Conservation (phyloP, 2,888 invertebrate species). For the Rotaria sp. region DNA sequence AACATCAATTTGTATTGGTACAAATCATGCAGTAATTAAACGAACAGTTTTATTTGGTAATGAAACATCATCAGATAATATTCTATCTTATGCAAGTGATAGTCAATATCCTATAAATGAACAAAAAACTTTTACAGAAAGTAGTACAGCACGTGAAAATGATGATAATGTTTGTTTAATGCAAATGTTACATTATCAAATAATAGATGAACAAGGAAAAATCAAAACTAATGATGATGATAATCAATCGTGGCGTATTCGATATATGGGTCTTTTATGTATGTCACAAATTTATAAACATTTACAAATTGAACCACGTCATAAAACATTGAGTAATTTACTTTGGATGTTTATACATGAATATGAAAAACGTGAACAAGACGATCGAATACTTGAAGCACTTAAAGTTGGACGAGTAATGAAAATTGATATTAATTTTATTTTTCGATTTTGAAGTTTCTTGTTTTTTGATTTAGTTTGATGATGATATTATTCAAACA, state of each 20-base stretch:
- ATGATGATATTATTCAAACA: neutral
- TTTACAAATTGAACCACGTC: neutral
- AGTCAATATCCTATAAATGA: no score
- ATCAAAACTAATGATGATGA: neutral
- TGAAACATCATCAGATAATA: neutral
- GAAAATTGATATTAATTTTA: neutral
- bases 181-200: neutral
- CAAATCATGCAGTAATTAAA: neutral
- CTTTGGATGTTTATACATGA: constrained; percentile 16
- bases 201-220: neutral
- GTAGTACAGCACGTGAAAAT: no score
- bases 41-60: neutral
- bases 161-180: constrained; percentile 21
- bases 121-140: no score
- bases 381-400: constrained; percentile 51
- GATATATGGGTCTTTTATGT: constrained; percentile 23
- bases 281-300: constrained; percentile 3
- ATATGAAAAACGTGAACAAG: constrained; percentile 45
- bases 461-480: neutral
- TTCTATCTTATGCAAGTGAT: neutral
- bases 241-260: constrained; percentile 14
- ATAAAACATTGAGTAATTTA: constrained; percentile 27
- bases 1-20: neutral
- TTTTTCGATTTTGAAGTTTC: no score
- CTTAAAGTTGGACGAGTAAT: constrained; percentile 52